Conservation (phyloP, 2,888 invertebrate genomes). For the Thyatira batis region DNA sequence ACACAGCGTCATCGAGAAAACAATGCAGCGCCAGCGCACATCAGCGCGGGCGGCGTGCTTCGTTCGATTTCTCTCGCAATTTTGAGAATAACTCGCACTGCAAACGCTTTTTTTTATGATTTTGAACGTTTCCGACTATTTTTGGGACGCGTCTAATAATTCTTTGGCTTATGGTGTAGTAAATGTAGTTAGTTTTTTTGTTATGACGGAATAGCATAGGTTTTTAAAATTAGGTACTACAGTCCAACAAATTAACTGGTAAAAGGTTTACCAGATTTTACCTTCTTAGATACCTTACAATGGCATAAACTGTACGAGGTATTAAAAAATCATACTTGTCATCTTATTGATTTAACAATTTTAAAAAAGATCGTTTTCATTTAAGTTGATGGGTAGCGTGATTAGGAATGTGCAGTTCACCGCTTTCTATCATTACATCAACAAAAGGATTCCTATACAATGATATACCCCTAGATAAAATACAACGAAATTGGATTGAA, state of each 20-base stretch:
- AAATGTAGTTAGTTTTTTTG: no score
- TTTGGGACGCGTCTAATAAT: neutral
- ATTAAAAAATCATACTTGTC: no score
- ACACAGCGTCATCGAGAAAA: constrained; percentile 42
- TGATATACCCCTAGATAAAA: neutral
- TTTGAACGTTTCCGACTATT: neutral
- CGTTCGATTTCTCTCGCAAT: constrained; percentile 40
- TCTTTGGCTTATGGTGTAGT: neutral
- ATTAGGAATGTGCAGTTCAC: no score
- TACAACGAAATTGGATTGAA: neutral
- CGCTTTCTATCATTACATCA: neutral
- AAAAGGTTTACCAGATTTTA: no score
- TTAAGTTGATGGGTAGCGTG: no score
- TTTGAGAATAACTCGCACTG: constrained; percentile 15
- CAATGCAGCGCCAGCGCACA: constrained; percentile 48
- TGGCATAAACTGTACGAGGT: no score
- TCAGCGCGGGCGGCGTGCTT: constrained; percentile 16
- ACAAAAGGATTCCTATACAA: neutral
- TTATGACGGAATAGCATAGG: no score
- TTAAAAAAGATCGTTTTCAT: no score
- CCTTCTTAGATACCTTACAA: no score
- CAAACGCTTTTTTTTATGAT: neutral
- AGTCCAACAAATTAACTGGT: no score
- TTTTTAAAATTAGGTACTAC: no score
- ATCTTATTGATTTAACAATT: no score